Conservation (phyloP, 2,888 invertebrate genomes). For the Napeogenes sylphis region DNA sequence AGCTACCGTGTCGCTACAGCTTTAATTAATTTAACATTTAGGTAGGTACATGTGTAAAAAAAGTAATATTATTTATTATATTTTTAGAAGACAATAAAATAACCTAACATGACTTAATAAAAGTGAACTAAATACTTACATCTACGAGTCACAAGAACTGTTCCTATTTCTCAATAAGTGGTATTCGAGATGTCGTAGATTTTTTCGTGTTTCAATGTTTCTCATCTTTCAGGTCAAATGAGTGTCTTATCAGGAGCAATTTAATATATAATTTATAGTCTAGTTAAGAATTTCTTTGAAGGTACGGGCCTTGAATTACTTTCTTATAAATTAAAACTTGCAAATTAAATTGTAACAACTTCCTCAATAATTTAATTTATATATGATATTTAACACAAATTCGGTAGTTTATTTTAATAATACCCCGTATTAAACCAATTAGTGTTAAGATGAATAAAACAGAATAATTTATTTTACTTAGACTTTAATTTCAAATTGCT, state of each 20-base stretch:
- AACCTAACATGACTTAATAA: no score
- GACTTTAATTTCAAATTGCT: no score
- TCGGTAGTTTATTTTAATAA: no score
- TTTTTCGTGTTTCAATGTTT: constrained; percentile 21
- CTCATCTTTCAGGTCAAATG: constrained; percentile 25
- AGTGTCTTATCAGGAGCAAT: constrained; percentile 25
- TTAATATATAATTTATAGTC: constrained; percentile 26
- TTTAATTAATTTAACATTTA: not conserved
- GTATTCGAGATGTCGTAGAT: constrained; percentile 13
- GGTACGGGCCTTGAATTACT: not conserved
- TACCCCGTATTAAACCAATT: no score
- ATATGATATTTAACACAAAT: no score
- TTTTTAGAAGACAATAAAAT: no score
- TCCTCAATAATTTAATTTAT: no score
- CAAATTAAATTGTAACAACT: not conserved
- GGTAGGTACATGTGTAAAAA: not conserved
- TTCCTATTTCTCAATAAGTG: not conserved
- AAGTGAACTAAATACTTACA: no score
- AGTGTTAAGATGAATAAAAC: no score
- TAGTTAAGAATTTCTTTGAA: constrained; percentile 20
- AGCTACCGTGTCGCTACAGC: not conserved
- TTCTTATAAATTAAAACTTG: not conserved
- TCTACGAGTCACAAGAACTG: not conserved
- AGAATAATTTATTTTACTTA: no score
- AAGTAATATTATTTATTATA: not conserved